Base-by-base conservation (phyloP, 2,888 invertebrate genomes). In the Acanthosepion esculentum region DNA sequence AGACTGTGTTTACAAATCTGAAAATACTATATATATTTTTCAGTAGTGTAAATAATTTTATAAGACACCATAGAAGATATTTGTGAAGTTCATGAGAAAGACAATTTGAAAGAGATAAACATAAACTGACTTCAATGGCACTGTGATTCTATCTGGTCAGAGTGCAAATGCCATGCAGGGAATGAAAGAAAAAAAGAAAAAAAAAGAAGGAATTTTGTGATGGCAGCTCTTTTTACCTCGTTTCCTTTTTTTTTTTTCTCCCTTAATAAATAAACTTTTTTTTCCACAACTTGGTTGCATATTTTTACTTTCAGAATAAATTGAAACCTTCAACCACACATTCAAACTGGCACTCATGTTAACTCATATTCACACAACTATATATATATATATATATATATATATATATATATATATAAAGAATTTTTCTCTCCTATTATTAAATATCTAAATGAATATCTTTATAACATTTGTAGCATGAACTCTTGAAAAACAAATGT, bases 61-160 rank as follows among this genome's bases (percentile, higher is more conserved):
- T 26, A 64, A 64, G 64, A 26, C 26, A 64, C 26, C 64, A 26
- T 64, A 26, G 64, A 29, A 64, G 26, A 64, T 29, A 26, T n/a
- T n/a, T 78, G 10, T 0, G 12, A 0, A 59, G 78, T 78, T 78
- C 18, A 29, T 41, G 93, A n/a, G 93, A 93, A 93, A 23, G 23
- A n/a, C 20, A 48, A 29, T 53, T 50, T 53, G 3, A 78, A n/a
- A 15, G 78, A n/a, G 12, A 59, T 59, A 59, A 50, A 64, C 23
- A 64, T 64, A 26, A 78, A n/a, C n/a, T 78, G n/a, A 33, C 8
- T 78, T 78, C 33, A 78, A 78, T 78, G 78, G 78, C 78, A 78
- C 78, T 78, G 78, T 78, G 78, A 78, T 78, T 78, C 78, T n/a
- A 78, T 78, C 78, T 78, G 78, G 78, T 78, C 78, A 78, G 33